Base-by-base conservation (phyloP, 1,140 invertebrate species). In the Drosophila sproati region DNA sequence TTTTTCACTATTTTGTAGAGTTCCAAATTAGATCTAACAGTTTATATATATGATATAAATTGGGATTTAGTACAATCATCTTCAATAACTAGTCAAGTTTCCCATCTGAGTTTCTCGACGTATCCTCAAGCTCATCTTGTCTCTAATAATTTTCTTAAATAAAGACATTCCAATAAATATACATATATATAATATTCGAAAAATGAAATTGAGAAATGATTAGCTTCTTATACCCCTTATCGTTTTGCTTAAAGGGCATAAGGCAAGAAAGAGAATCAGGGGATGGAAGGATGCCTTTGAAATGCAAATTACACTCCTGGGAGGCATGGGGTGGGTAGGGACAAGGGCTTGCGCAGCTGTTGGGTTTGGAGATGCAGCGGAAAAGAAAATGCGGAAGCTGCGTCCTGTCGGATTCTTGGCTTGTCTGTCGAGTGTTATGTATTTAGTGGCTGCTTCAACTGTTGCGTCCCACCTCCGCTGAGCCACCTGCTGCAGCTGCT, bases 371-470 rank as follows among this genome's bases (percentile, higher is more conserved):
- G 61, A 57, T 73, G 70, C 71, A 73, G 56, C 64, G 71, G 64
- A 61, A 69, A 61, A 64, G 68, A 71, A 76, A 71, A 76, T 64
- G 57, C 83, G 82, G 82, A 87, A 87, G 73, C 82, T 83, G 77
- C 61, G 80, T 73, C 20, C 74, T 80, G 77, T 79, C 61, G 77
- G 73, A 70, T 83, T 83, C 48, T 83, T 86, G 81, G 82, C 64
- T 77, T 80, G 76, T 88, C 73, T 80, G 76, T 88, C 73, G 73
- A 83, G 83, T 81, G 83, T 73, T 87, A 77, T 81, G 83, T 88
- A 87, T 87, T 87, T 87, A 87, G 82, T 87, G 80, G 74, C 74
- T 68, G 66, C 66, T 56, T 51, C 52, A 59, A 45, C 72, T 59
- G 54, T 52, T 50, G 34, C 55, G 35, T 12, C 5, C 55, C 39